A percentile compares a stretch with the other conserved stretches of the same genome.
These are phyloP conservation scores for Pholis gunnellus DNA, from an alignment of 2,113 vertebrate species.

Conservation along the genomic window DNA sequence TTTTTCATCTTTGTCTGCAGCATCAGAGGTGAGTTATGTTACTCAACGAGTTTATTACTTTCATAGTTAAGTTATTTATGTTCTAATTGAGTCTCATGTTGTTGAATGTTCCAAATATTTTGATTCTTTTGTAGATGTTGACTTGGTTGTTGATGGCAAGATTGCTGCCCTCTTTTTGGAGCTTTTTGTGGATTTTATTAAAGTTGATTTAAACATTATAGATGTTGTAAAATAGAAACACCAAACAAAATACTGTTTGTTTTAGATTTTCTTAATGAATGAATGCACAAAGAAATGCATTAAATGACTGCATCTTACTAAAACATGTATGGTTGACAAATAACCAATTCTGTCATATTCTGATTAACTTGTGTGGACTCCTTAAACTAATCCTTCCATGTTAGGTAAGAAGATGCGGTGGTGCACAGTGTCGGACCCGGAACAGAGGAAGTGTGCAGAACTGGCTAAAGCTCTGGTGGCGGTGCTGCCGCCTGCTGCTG, in stretches of 20 bases:
- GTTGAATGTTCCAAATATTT: not conserved
- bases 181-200: constrained; percentile 25
- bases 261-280: not conserved
- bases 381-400: not conserved
- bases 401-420: constrained; percentile 92
- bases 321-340: not conserved
- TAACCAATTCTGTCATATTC: not conserved
- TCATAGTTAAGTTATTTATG: constrained; percentile 2
- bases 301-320: not conserved
- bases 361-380: not conserved
- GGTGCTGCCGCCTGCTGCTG: constrained; percentile 76
- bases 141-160: not conserved
- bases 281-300: not conserved
- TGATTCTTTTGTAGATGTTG: not conserved
- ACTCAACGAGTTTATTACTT: not conserved
- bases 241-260: not conserved
- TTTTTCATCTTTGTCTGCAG: constrained; percentile 49
- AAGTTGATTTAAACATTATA: constrained; percentile 12
- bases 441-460: constrained; percentile 92
- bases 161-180: not conserved
- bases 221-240: not conserved
- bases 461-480: constrained; percentile 85
- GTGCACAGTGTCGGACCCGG: constrained; percentile 90
- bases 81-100: not conserved
- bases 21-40: constrained; percentile 66